phyloP scores from a whole-genome alignment of 2,888 invertebrate genomes.

The Drosophila mayaguana region DNA sequence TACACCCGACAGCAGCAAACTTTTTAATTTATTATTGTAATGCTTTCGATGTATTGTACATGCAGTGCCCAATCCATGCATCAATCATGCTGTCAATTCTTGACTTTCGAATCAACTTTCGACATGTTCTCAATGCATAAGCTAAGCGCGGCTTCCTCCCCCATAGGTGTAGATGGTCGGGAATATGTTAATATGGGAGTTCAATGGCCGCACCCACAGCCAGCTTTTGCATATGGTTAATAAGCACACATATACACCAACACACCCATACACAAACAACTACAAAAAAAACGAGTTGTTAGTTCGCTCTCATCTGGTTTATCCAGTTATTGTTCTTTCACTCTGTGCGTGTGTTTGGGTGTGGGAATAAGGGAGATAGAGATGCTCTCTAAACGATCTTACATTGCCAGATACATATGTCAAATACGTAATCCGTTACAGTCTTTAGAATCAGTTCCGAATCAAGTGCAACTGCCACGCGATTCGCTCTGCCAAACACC shows the following conservation, averaged over 20 bases:
- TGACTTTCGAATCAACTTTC: slow-evolving; percentile 32
- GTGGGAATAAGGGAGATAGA: background rate
- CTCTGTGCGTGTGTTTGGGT: background rate
- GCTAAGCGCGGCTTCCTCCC: background rate
- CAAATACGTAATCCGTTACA: background rate
- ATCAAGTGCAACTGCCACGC: slow-evolving; percentile 9
- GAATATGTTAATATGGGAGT: slow-evolving; percentile 38
- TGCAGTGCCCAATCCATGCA: background rate
- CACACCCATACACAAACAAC: background rate
- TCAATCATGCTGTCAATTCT: slow-evolving; percentile 9
- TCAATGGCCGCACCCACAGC: slow-evolving; percentile 62
- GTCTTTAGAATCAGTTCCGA: background rate
- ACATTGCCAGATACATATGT: background rate
- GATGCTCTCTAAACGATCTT: slow-evolving; percentile 1
- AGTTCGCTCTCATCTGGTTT: slow-evolving; percentile 56
- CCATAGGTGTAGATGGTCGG: background rate
- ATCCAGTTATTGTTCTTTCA: slow-evolving; percentile 57
- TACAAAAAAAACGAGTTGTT: slow-evolving; percentile 51
- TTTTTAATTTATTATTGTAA: background rate
- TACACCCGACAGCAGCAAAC: background rate
- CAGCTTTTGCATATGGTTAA: slow-evolving; percentile 56
- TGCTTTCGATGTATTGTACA: background rate
- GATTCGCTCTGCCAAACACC: slow-evolving; percentile 28
- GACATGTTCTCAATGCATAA: slow-evolving; percentile 36
- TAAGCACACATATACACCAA: background rate